Conservation (phyloP, 2,888 invertebrate genomes). For the Ferrisia virgata region DNA sequence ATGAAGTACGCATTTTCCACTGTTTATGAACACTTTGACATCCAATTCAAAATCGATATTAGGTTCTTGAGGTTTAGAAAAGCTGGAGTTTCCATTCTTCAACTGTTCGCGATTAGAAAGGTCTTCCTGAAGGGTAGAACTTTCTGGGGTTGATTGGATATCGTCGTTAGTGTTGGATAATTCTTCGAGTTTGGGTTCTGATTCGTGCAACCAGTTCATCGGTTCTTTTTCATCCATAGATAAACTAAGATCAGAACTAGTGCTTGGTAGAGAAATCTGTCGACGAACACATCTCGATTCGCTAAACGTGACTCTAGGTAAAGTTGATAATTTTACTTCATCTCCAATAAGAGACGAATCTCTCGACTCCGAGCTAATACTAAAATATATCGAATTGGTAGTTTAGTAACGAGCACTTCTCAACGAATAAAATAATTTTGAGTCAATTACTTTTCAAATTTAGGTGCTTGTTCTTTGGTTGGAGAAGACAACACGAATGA, state of each 20-base stretch:
- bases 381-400: neutral
- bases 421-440: neutral
- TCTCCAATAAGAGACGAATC: neutral
- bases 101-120: slow-evolving; percentile 35
- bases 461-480: slow-evolving; percentile 36
- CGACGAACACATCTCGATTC: slow-evolving; percentile 56
- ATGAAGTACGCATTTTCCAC: slow-evolving; percentile 94
- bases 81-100: slow-evolving; percentile 8
- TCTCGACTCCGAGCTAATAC: neutral
- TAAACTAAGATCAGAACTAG: slow-evolving; percentile 65
- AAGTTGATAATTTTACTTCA: slow-evolving; percentile 23
- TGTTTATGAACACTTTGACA: slow-evolving; percentile 92
- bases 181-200: slow-evolving; percentile 14
- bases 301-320: slow-evolving; percentile 61
- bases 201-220: slow-evolving; percentile 28
- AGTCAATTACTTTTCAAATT: slow-evolving; percentile 19
- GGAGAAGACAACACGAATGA: slow-evolving; percentile 72
- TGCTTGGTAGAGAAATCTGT: slow-evolving; percentile 74
- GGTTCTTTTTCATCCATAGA: slow-evolving; percentile 46
- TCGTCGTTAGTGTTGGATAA: slow-evolving; percentile 36
- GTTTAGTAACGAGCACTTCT: neutral
- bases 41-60: slow-evolving; percentile 94
- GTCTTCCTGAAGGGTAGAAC: slow-evolving; percentile 39
- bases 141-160: slow-evolving; percentile 25
- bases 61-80: slow-evolving; percentile 68